These are phyloP conservation scores for Drosophila funebris DNA, from an alignment of 1,140 invertebrate species.

Conservation along the genomic window DNA sequence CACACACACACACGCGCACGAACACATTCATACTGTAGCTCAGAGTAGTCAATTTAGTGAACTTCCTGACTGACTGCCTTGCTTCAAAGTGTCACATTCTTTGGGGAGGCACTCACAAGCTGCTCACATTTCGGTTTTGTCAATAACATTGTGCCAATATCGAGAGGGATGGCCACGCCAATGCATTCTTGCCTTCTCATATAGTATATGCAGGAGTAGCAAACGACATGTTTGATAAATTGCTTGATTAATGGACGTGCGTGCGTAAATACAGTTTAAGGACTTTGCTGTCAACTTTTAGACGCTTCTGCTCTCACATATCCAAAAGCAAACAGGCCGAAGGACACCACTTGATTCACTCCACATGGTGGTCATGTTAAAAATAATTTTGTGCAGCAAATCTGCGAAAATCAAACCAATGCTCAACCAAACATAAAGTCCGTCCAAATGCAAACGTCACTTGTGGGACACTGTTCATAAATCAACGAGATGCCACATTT, in stretches of 20 bases:
- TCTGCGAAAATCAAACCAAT: constrained; percentile 27
- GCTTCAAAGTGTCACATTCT: constrained; percentile 21
- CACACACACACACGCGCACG: not conserved
- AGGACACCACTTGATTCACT: constrained; percentile 32
- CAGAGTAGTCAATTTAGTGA: constrained; percentile 41
- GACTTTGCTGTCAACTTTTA: constrained; percentile 50
- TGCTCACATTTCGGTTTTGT: constrained; percentile 31
- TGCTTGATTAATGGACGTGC: constrained; percentile 77
- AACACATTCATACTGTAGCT: too few species aligned
- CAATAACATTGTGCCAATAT: constrained; percentile 15
- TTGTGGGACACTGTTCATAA: constrained; percentile 67
- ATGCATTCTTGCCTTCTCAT: not conserved
- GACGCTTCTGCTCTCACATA: constrained; percentile 44
- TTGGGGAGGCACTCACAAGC: constrained; percentile 12
- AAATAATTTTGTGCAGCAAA: constrained; percentile 59
- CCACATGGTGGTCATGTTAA: constrained; percentile 50
- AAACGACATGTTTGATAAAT: constrained; percentile 79
- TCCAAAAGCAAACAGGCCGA: constrained; percentile 34
- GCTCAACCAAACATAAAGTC: not conserved
- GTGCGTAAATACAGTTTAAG: constrained; percentile 75
- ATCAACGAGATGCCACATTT: constrained; percentile 73
- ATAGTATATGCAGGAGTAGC: not conserved
- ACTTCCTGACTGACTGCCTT: constrained; percentile 29
- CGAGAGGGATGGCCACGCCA: not conserved
- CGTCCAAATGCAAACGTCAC: constrained; percentile 41